Evolutionary conservation across 2,797 vertebrate genomes (phyloP).

Genomic region (Halcyon smyrnensis): DNA sequence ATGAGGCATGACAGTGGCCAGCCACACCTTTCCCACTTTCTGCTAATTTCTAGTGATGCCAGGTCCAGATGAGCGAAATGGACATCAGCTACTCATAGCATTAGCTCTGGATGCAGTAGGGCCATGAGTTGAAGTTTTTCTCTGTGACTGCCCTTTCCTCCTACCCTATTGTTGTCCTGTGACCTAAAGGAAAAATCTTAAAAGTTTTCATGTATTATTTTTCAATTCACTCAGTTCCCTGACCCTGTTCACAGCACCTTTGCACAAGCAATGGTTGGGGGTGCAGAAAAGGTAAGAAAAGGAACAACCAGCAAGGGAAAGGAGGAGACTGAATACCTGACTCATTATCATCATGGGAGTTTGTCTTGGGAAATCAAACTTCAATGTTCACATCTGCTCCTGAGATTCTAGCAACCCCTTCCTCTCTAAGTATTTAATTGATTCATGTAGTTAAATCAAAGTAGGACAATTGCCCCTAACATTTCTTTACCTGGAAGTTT

Average conservation of each 20-base stretch:
- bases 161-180: background rate
- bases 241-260: background rate
- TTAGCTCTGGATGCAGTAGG: background rate
- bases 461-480: background rate
- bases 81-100: background rate
- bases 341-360: background rate
- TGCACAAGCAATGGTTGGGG: background rate
- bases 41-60: background rate
- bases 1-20: background rate
- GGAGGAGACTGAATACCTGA: background rate
- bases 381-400: constrained; percentile 15
- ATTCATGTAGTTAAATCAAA: constrained; percentile 27
- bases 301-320: background rate
- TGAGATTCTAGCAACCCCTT: constrained; percentile 24
- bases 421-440: background rate
- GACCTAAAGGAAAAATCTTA: background rate
- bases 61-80: background rate
- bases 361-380: constrained; percentile 46
- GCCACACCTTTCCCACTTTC: background rate
- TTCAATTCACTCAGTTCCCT: background rate
- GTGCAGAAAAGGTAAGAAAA: background rate
- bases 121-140: background rate
- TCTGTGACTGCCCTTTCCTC: background rate
- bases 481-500: background rate
- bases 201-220: background rate